Percentiles rank a stretch among this genome's conserved stretches.
Conservation (phyloP, 2,888 invertebrate species). For the Baronia brevicornis region DNA sequence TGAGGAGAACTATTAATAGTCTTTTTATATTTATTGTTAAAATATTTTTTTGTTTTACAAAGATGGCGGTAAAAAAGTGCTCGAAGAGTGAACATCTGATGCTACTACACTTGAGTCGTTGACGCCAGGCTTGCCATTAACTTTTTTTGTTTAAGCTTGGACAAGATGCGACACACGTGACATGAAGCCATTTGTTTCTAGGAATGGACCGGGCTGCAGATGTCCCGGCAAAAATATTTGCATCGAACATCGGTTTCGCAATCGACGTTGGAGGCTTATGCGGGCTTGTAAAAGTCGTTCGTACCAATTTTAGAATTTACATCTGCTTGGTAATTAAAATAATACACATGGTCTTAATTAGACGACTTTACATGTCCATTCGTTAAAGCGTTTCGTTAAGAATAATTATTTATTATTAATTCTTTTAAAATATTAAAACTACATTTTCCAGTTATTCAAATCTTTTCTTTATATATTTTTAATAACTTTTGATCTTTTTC, state of each 20-base stretch:
- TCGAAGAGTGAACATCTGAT: slow-evolving; percentile 8
- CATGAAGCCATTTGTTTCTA: slow-evolving; percentile 43
- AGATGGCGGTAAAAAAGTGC: not conserved
- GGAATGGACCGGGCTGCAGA: slow-evolving; percentile 49
- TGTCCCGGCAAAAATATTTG: slow-evolving; percentile 31
- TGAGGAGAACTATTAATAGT: slow-evolving; percentile 1
- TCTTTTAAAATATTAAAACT: not conserved
- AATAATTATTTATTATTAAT: no score
- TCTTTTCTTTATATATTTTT: not conserved
- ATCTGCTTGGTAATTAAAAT: no score
- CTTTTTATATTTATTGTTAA: not conserved
- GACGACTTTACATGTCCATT: no score
- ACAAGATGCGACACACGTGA: slow-evolving; percentile 54
- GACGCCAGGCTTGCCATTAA: slow-evolving; percentile 36
- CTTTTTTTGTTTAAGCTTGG: slow-evolving; percentile 34
- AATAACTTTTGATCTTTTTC: no score
- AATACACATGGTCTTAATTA: no score
- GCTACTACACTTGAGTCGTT: slow-evolving; percentile 28
- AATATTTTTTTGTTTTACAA: not conserved
- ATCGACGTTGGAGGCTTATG: slow-evolving; percentile 25
- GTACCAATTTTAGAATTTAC: slow-evolving; percentile 24
- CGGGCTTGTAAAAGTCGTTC: slow-evolving; percentile 34
- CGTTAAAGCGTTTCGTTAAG: no score
- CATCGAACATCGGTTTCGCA: slow-evolving; percentile 28
- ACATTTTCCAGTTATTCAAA: not conserved